Percentiles rank a stretch among this genome's conserved stretches.
phyloP scores from a whole-genome alignment of 2,888 invertebrate species.

The Girardia tigrina region DNA sequence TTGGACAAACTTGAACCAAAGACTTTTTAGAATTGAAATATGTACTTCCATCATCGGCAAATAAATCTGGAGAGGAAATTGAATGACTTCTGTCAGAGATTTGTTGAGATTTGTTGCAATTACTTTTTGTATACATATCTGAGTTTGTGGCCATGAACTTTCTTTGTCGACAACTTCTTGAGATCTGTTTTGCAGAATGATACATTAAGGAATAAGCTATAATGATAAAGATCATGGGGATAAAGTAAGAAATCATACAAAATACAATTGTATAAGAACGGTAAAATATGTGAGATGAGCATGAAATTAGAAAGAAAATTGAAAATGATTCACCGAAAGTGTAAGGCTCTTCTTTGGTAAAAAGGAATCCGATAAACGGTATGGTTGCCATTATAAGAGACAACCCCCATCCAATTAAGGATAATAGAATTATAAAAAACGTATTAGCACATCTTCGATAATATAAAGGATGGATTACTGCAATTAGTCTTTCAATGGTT shows the following conservation, averaged over 20 bases:
- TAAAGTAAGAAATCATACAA: neutral
- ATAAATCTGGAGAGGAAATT: neutral
- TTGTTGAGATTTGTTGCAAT: neutral
- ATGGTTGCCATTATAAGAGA: neutral
- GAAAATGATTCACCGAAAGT: slow-evolving; percentile 12
- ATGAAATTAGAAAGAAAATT: slow-evolving; percentile 9
- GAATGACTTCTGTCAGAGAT: slow-evolving; percentile 6
- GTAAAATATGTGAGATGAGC: neutral
- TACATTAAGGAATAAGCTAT: neutral
- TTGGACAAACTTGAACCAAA: neutral
- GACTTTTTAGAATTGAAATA: slow-evolving; percentile 2
- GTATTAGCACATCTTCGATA: slow-evolving; percentile 1
- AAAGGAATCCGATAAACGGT: neutral
- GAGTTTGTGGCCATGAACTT: neutral
- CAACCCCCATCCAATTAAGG: slow-evolving; percentile 3
- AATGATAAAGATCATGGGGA: neutral
- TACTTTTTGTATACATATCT: neutral
- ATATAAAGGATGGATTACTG: neutral
- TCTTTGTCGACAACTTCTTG: neutral
- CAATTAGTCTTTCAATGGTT: neutral
- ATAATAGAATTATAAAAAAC: neutral
- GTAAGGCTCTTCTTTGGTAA: neutral
- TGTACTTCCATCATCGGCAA: neutral
- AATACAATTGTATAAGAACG: neutral
- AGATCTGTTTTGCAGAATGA: slow-evolving; percentile 3